Conservation (phyloP, 2,113 vertebrate species). For the Pseudopodoces humilis region DNA sequence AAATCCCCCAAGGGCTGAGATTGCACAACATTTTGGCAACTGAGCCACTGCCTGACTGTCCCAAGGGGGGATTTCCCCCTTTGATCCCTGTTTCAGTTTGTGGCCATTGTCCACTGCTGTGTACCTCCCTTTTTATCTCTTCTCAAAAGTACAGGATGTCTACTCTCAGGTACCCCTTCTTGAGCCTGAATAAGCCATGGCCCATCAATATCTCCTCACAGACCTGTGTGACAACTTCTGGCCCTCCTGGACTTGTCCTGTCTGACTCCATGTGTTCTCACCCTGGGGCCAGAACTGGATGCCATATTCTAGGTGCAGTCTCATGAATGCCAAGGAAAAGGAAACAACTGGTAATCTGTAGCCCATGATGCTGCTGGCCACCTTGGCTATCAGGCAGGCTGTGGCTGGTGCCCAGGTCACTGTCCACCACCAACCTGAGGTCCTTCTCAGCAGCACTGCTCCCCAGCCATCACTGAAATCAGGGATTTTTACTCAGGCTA, state of each 20-base stretch:
- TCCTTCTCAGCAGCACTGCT: neutral
- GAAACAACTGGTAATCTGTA: neutral
- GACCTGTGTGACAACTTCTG: neutral
- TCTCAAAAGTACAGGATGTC: neutral
- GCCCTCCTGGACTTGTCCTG: neutral
- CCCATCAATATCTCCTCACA: neutral
- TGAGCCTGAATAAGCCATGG: accelerated
- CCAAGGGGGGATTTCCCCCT: accelerated
- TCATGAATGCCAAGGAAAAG: neutral
- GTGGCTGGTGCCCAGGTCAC: neutral
- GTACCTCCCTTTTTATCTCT: neutral
- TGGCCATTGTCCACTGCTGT: neutral
- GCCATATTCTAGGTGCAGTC: neutral
- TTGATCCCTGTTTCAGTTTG: neutral
- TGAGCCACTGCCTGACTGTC: neutral
- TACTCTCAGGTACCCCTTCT: neutral
- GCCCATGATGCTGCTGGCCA: neutral
- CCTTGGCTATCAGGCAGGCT: neutral
- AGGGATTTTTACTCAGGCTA: neutral
- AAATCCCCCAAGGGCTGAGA: neutral
- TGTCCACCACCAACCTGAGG: neutral
- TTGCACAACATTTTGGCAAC: neutral
- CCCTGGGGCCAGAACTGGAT: neutral
- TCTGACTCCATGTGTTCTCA: accelerated
- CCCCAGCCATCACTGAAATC: neutral